These are phyloP conservation scores for Achlya flavicornis DNA, from an alignment of 2,888 invertebrate species.

Conservation along the genomic window DNA sequence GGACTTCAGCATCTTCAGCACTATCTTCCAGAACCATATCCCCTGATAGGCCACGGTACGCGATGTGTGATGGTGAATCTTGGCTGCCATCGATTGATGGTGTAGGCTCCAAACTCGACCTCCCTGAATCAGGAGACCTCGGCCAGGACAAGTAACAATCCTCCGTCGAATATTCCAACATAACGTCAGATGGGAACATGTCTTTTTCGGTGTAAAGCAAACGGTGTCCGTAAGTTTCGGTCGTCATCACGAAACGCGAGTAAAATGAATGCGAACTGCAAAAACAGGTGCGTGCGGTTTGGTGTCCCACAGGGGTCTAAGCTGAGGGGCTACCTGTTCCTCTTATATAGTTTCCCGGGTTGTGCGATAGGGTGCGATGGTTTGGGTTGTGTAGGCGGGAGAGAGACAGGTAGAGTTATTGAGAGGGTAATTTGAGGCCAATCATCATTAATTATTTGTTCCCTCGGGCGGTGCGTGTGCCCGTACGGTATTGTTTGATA, in stretches of 20 bases:
- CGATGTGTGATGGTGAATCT: conserved; percentile 73
- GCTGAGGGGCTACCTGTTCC: conserved; percentile 68
- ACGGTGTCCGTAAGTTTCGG: conserved; percentile 81
- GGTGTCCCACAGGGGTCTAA: conserved; percentile 73
- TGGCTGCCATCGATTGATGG: conserved; percentile 82
- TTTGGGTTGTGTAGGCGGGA: conserved; percentile 44
- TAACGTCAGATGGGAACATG: conserved; percentile 73
- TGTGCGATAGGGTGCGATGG: conserved; percentile 57
- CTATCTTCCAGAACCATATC: conserved; percentile 72
- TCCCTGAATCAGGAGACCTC: conserved; percentile 77
- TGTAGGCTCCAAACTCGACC: conserved; percentile 80
- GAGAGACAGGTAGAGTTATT: conserved; percentile 54
- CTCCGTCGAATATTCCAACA: conserved; percentile 75
- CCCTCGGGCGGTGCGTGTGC: conserved; percentile 69
- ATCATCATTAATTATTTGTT: conserved; percentile 83
- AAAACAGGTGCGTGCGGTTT: conserved; percentile 50
- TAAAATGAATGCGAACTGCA: conserved; percentile 45
- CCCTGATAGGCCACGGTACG: conserved; percentile 75
- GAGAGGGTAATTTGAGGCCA: conserved; percentile 82
- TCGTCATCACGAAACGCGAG: conserved; percentile 61
- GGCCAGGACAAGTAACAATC: conserved; percentile 78
- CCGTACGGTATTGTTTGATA: conserved; percentile 29
- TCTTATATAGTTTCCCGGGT: conserved; percentile 76
- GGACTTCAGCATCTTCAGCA: conserved; percentile 69
- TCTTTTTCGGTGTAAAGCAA: conserved; percentile 74